These are phyloP conservation scores for Aphis craccivora DNA, from an alignment of 1,140 invertebrate species.

Conservation along the genomic window DNA sequence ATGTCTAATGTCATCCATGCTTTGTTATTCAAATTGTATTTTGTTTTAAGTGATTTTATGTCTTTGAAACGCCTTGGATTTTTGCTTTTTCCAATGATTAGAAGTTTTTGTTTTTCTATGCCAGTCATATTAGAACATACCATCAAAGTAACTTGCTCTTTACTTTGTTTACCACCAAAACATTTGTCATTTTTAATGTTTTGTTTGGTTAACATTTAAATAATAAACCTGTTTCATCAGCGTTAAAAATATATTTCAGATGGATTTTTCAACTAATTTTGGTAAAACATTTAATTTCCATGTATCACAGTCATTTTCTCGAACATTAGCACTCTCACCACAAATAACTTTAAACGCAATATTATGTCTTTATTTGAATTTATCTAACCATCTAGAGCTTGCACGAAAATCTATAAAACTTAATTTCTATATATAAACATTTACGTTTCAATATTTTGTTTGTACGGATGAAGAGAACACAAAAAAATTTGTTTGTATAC, in stretches of 20 bases:
- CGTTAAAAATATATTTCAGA: too few species aligned
- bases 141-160: conserved; percentile 58
- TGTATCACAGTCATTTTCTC: too few species aligned
- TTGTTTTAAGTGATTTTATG: conserved; percentile 25
- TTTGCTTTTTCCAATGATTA: conserved; percentile 57
- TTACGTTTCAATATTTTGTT: conserved; percentile 21
- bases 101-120: conserved; percentile 54
- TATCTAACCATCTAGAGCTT: too few species aligned
- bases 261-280: background rate
- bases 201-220: conserved; percentile 64
- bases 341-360: too few species aligned
- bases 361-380: too few species aligned
- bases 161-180: conserved; percentile 58
- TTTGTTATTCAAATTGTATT: background rate
- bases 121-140: conserved; percentile 54
- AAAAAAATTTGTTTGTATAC: too few species aligned
- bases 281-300: too few species aligned
- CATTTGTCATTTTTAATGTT: conserved; percentile 64
- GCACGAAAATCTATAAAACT: too few species aligned
- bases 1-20: background rate
- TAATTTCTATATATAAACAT: background rate
- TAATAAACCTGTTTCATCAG: conserved; percentile 63
- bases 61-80: conserved; percentile 59
- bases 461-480: background rate
- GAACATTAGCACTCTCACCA: too few species aligned